Evolutionary conservation across 2,113 vertebrate genomes (phyloP), one percentile per base, ranked within the genome.

Genomic region (Rhinoptilus africanus): DNA sequence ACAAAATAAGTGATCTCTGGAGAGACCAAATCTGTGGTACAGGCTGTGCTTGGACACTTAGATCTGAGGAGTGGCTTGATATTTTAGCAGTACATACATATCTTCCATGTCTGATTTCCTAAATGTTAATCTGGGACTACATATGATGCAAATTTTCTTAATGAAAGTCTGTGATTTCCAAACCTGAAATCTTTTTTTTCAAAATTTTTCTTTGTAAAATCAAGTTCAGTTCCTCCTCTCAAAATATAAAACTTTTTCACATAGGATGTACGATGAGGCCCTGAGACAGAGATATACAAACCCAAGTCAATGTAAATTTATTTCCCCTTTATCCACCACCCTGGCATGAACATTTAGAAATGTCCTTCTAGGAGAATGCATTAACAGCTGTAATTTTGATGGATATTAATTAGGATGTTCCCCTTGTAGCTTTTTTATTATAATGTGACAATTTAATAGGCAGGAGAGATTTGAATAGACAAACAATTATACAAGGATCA

Each of bases 371-470:
- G 67, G 22, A 74, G 3, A 85, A 79, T 35, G 21, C 10, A 68
- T 68, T 90, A 93, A 39, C 13, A 41, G 5, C 16, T 85, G 34
- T 68, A 75, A 76, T 86, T 87, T 51, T 6, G 0, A 47, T 56
- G n/a, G 28, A 47, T 89, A 75, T 72, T 95, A 94, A 91, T 92
- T 89, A 92, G 50, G 26, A 80, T 50, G 24, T 80, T 89, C 30
- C 30, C 32, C 27, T 71, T 85, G 26, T 47, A 85, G 17, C 2
- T 53, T 50, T 91, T 79, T 83, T 75, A 80, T 77, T 89, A 51
- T 72, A 92, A 81, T 56, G 47, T 78, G 48, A 88, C 71, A 87
- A 84, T 95, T 92, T 92, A 92, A 81, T 89, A 85, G 37, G 28
- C 54, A 87, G 27, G 19, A 89, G 37, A 67, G 56, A 59, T 63